phyloP scores from a whole-genome alignment of 2,888 invertebrate species.

The Drosophila mettleri region DNA sequence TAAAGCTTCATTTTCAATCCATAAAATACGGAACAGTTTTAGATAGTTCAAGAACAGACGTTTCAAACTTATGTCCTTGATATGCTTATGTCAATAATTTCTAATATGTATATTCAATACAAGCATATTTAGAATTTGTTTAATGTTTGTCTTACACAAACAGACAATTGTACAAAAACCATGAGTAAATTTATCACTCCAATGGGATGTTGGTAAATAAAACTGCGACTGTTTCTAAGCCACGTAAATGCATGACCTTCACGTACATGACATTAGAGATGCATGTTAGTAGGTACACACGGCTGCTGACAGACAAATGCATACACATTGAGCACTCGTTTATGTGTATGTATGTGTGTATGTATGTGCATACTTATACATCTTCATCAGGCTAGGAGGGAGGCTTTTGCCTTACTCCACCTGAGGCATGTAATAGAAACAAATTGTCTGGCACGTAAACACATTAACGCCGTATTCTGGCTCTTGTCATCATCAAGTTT shows the following conservation, averaged over 20 bases:
- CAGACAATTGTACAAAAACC: background rate
- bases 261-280: slow-evolving; percentile 54
- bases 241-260: slow-evolving; percentile 46
- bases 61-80: too few species aligned
- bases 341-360: slow-evolving; percentile 1
- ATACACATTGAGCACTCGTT: background rate
- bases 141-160: background rate
- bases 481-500: slow-evolving; percentile 25
- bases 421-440: slow-evolving; percentile 59
- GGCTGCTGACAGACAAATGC: slow-evolving; percentile 3
- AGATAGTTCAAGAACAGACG: too few species aligned
- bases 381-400: slow-evolving; percentile 31
- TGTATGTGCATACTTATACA: slow-evolving; percentile 9
- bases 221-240: slow-evolving; percentile 49
- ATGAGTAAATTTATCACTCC: background rate
- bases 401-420: slow-evolving; percentile 31
- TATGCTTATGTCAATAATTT: too few species aligned
- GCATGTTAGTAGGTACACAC: slow-evolving; percentile 30
- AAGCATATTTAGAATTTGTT: background rate
- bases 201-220: slow-evolving; percentile 5
- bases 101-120: too few species aligned
- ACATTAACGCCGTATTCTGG: slow-evolving; percentile 48
- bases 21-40: background rate
- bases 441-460: slow-evolving; percentile 65
- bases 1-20: background rate